These are phyloP conservation scores for Melanaphis sacchari DNA, from an alignment of 1,140 invertebrate genomes.

Conservation along the genomic window DNA sequence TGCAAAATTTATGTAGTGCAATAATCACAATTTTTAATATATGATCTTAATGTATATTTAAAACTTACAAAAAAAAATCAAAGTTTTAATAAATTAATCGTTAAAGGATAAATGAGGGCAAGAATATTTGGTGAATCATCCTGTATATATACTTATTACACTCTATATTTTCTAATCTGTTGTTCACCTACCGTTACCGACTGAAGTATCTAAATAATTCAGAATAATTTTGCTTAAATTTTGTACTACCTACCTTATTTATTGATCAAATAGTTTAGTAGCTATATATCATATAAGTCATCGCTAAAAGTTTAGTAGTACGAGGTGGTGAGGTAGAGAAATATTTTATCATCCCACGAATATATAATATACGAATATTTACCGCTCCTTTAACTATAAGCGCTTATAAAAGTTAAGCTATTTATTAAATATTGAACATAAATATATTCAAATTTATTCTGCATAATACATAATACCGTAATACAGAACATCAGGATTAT, in stretches of 20 bases:
- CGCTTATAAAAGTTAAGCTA: neutral
- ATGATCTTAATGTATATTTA: neutral
- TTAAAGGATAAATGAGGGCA: neutral
- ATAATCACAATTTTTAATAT: neutral
- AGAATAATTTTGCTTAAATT: neutral
- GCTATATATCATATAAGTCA: constrained; percentile 18
- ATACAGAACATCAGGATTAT: neutral
- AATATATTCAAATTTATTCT: constrained; percentile 9
- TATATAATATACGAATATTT: neutral
- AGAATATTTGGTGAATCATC: neutral
- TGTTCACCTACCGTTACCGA: neutral
- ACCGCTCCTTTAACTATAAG: neutral
- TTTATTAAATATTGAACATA: constrained; percentile 5
- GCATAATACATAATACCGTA: neutral
- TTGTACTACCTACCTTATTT: neutral
- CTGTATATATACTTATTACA: neutral
- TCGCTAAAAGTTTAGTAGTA: neutral
- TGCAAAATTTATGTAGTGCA: neutral
- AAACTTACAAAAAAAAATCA: neutral
- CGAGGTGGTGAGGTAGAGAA: neutral
- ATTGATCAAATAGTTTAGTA: constrained; percentile 4
- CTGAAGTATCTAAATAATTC: neutral
- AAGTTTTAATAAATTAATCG: neutral
- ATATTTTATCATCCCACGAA: constrained; percentile 3
- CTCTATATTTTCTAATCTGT: neutral